Base-by-base conservation (phyloP, 2,888 invertebrate species). In the Tachina lurida region DNA sequence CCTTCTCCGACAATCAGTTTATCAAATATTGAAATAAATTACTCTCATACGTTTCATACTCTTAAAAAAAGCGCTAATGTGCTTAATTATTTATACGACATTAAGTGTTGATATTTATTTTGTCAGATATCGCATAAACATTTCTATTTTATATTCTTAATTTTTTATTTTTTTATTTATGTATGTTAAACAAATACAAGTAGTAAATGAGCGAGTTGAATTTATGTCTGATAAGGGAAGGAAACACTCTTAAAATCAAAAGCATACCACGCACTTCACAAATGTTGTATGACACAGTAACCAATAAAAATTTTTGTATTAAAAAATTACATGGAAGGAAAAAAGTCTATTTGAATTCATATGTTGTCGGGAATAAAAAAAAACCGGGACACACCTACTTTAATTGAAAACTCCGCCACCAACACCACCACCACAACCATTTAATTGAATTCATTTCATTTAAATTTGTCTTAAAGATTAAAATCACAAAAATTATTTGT, bases 401-500 rank as follows among this genome's bases (percentile, higher is more conserved):
- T 43, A 22, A 58, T 39, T n/a, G 10, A 43, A 41, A 15, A 41
- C 19, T 49, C n/a, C 15, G 17, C 52, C 8, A 65, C 10, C 22
- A 73, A n/a, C 45, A 39, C 39, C 45, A 73, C 0, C 13, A 45
- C 8, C 17, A 31, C n/a, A 41, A 43, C 15, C 22, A 63, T 52
- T 15, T 15, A 71, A 68, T 31, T 56, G 39, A 41, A 19, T 73
- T 73, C 43, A 71, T 47, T 77, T 65, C 56, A 60, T 60, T 62
- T 54, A 19, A 76, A 77, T 83, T 58, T 77, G 65, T 73, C 68
- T 75, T 54, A 3, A 39, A 67, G 83, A 78, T 78, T 52, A 62
- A 78, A 67, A 74, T 78, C 77, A 84, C 68, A 54, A 41, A 84
- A 77, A 67, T 77, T 77, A 58, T 63, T 73, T 60, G 73, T 54